Base-by-base conservation (phyloP, 2,888 invertebrate genomes). In the Pediacus dermestoides region DNA sequence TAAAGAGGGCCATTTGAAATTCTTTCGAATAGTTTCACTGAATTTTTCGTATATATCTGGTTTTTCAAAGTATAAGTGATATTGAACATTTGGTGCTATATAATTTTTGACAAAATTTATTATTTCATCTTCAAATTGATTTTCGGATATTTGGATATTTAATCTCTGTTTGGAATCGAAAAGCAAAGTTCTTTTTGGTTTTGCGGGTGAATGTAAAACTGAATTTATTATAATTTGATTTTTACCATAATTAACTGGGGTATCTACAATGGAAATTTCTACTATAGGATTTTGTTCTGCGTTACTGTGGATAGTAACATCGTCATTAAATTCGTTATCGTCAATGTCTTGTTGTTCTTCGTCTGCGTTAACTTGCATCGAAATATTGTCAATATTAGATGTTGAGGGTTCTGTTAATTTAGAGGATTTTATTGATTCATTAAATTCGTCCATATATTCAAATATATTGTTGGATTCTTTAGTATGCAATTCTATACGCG, bases 191-290 rank as follows among this genome's bases (percentile, higher is more conserved):
- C 22, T 30, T 42, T 36, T 41, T 13, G 37, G 30, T 10, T 43
- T 39, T 10, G 39, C 36, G 3, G 44, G 39, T n/a, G 39, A 37
- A 34, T 42, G 37, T 8, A 15, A 9, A 16, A 43, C 40, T 9
- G 12, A 30, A 11, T 11, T 18, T 12, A 42, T 16, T 13, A 48
- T 36, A 27, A 45, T 39, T 42, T 47, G 47, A 27, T 45, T 47
- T 36, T 35, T 8, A 14, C 44, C 42, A 7, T 16, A 45, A 30
- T 48, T 48, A 2, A 48, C 39, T n/a, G 48, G 18, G n/a, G 14
- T 34, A 6, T 44, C 27, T 6, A 15, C 13, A 11, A 45, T 39
- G 1, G 47, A 35, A 4, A 45, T 37, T 7, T 31, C 32, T 3
- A 34, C 16, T n/a, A 42, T 18, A 1, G 39, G 41, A n/a, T n/a